phyloP scores from a whole-genome alignment of 2,113 vertebrate genomes.

The Pteronura brasiliensis region DNA sequence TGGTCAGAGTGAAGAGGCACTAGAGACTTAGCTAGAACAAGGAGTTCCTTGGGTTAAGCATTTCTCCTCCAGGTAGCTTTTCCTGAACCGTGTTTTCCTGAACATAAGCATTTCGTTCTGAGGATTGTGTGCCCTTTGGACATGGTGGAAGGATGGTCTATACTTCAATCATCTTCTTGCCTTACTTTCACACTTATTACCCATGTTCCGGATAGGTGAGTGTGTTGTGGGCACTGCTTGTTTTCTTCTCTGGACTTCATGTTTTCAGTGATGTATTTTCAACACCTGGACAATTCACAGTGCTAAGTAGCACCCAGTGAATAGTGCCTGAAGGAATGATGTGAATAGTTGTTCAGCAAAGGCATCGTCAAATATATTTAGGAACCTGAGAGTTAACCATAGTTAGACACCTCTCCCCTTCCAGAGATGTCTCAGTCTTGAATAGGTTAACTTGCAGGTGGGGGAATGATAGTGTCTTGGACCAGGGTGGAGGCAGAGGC shows the following conservation, averaged over 20 bases:
- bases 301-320: not conserved
- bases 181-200: not conserved
- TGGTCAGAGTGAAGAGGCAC: not conserved
- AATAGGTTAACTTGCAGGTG: not conserved
- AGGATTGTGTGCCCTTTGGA: not conserved
- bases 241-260: not conserved
- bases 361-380: not conserved
- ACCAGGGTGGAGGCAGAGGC: not conserved
- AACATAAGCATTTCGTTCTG: constrained; percentile 19
- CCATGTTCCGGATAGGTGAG: not conserved
- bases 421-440: not conserved
- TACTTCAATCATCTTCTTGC: not conserved
- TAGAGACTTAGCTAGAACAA: not conserved
- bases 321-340: not conserved
- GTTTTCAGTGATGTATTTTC: not conserved
- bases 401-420: not conserved
- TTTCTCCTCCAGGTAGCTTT: not conserved
- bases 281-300: not conserved
- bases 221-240: not conserved
- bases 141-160: not conserved
- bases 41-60: not conserved
- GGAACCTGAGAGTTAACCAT: not conserved
- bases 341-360: not conserved
- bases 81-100: not conserved
- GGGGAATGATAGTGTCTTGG: not conserved